These are phyloP conservation scores for Pteruthius melanotis DNA, from an alignment of 2,113 vertebrate genomes.

Conservation along the genomic window DNA sequence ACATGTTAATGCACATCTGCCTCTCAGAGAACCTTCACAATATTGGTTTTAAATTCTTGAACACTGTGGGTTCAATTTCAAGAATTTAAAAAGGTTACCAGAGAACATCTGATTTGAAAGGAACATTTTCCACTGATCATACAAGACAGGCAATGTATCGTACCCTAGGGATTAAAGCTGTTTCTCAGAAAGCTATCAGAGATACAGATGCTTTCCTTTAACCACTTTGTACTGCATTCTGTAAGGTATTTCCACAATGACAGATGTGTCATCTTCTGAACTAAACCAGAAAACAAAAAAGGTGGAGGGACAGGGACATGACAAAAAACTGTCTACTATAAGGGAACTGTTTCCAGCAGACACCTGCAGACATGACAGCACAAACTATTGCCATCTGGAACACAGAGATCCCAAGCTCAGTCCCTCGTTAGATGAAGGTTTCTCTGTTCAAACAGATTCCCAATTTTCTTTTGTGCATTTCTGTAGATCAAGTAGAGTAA, in stretches of 20 bases:
- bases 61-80: neutral
- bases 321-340: neutral
- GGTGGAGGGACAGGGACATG: neutral
- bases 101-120: neutral
- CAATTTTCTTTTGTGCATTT: neutral
- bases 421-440: neutral
- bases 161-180: neutral
- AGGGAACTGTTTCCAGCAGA: neutral
- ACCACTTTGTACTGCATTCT: neutral
- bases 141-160: neutral
- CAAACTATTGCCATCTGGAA: neutral
- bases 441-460: neutral
- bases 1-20: neutral
- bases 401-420: neutral
- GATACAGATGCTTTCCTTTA: neutral
- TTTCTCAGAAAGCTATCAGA: neutral
- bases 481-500: neutral
- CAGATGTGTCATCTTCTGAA: neutral
- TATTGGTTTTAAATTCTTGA: neutral
- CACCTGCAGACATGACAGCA: neutral
- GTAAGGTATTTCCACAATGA: neutral
- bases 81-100: neutral
- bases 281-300: neutral
- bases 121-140: neutral
- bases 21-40: neutral